These are phyloP conservation scores for Sebastes elongatus DNA, from an alignment of 2,797 vertebrate species.

Conservation along the genomic window DNA sequence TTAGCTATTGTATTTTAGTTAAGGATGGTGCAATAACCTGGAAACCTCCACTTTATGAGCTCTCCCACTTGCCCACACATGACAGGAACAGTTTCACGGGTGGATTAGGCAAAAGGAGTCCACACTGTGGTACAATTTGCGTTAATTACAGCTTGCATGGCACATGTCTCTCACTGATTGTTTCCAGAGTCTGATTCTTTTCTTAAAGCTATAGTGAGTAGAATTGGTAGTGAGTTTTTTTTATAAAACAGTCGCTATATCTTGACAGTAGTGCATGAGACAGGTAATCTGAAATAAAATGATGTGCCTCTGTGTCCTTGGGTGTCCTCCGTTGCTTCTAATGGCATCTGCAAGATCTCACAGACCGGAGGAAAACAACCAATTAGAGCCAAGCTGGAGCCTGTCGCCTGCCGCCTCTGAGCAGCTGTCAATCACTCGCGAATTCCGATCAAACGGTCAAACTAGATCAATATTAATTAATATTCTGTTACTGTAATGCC, in stretches of 20 bases:
- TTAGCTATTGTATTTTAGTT: constrained; percentile 38
- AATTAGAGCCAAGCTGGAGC: too few relatives aligned
- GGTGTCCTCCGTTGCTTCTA: too few relatives aligned
- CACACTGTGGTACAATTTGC: background rate
- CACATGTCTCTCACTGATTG: constrained; percentile 2
- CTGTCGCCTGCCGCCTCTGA: too few relatives aligned
- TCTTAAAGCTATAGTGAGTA: background rate
- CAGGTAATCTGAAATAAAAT: too few relatives aligned
- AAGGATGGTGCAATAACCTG: constrained; percentile 30
- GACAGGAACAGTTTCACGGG: background rate
- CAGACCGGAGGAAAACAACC: too few relatives aligned
- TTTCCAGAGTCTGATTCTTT: background rate
- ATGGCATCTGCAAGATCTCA: too few relatives aligned
- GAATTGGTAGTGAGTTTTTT: background rate
- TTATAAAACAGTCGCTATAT: background rate
- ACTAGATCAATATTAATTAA: too few relatives aligned
- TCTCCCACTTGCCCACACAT: constrained; percentile 10
- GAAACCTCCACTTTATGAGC: constrained; percentile 34
- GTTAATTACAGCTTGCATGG: constrained; percentile 27
- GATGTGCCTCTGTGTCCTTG: too few relatives aligned
- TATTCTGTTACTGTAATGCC: too few relatives aligned
- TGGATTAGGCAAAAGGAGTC: constrained; percentile 9
- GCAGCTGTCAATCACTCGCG: too few relatives aligned
- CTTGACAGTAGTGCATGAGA: too few relatives aligned
- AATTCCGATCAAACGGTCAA: too few relatives aligned